phyloP scores from a whole-genome alignment of 1,140 invertebrate species.

The Araneus ventricosus region DNA sequence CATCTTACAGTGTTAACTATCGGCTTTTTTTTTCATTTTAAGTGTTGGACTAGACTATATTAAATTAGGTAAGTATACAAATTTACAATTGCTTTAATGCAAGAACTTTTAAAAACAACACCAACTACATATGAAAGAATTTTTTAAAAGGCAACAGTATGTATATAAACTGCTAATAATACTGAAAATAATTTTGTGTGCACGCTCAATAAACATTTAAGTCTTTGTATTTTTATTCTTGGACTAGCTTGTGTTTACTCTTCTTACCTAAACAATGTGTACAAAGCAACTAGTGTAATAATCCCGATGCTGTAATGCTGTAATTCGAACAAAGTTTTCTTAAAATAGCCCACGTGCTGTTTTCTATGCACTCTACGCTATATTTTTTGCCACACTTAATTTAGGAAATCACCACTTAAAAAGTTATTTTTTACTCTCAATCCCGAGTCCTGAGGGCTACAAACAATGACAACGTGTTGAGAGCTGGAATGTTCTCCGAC shows the following conservation, averaged over 20 bases:
- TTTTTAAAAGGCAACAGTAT: too few species aligned
- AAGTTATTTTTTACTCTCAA: neutral
- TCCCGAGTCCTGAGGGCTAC: neutral
- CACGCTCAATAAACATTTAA: too few species aligned
- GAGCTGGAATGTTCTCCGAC: neutral
- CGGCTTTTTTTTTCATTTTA: too few species aligned
- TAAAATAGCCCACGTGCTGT: neutral
- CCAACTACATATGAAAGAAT: too few species aligned
- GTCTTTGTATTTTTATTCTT: too few species aligned
- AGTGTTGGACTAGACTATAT: too few species aligned
- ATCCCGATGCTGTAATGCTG: neutral
- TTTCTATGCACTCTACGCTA: neutral
- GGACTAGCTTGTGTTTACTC: neutral
- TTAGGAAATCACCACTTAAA: neutral
- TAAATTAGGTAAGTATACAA: too few species aligned
- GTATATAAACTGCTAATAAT: too few species aligned
- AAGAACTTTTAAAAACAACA: too few species aligned
- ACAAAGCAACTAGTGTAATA: neutral
- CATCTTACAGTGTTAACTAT: too few species aligned
- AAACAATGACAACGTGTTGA: slow-evolving; percentile 1
- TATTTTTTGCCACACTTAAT: neutral
- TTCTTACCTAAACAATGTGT: neutral
- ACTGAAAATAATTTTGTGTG: too few species aligned
- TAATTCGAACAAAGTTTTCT: slow-evolving; percentile 1
- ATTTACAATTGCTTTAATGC: too few species aligned